phyloP scores from a whole-genome alignment of 1,140 invertebrate species.

The Trinorchestia longiramus region DNA sequence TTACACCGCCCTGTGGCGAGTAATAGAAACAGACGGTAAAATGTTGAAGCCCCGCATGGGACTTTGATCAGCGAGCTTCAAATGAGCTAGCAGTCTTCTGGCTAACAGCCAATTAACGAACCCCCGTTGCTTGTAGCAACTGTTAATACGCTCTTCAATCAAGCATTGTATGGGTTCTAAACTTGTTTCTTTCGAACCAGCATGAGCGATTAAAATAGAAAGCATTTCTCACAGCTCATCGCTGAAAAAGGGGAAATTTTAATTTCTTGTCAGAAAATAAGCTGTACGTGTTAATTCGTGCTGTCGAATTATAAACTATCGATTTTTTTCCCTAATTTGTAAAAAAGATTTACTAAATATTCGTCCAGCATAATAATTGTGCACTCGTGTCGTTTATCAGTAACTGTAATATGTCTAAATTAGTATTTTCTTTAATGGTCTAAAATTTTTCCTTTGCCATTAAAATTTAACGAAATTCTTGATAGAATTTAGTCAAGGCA shows the following conservation, averaged over 20 bases:
- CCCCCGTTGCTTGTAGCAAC: neutral
- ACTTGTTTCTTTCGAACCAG: neutral
- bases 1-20: neutral
- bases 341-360: too few species aligned
- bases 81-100: conserved; percentile 22
- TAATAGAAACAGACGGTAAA: neutral
- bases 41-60: neutral
- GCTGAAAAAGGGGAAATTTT: neutral
- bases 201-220: neutral
- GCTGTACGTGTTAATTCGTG: neutral
- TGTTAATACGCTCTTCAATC: neutral
- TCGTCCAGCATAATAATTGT: neutral
- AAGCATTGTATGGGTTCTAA: neutral
- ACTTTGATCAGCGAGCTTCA: neutral
- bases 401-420: neutral
- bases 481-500: neutral
- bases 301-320: neutral
- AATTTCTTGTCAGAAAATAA: neutral
- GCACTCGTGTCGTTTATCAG: neutral
- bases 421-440: neutral
- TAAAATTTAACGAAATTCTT: neutral
- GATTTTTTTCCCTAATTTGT: too few species aligned
- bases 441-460: neutral
- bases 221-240: too few species aligned
- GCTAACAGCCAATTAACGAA: conserved; percentile 17